Evolutionary conservation across 2,113 vertebrate genomes (phyloP).

Genomic region (Sinosuthora webbiana): DNA sequence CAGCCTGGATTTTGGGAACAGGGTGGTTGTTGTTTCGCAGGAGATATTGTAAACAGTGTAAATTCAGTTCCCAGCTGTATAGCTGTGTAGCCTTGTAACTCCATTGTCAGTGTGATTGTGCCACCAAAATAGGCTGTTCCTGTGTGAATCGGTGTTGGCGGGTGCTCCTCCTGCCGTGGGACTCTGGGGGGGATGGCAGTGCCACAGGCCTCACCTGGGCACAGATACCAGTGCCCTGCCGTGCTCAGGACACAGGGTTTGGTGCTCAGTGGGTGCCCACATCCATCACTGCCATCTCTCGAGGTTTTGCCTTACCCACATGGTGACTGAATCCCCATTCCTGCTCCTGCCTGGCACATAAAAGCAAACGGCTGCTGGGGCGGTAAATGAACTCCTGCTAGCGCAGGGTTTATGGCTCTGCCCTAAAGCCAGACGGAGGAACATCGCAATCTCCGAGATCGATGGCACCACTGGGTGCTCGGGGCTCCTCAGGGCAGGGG

Average conservation of each 20-base stretch:
- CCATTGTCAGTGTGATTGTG: constrained; percentile 17
- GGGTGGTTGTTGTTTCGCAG: constrained; percentile 26
- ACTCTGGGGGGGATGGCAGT: neutral
- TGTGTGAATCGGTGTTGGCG: neutral
- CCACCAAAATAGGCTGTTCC: constrained; percentile 23
- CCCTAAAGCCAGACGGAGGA: neutral
- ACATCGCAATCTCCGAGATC: rapidly evolving
- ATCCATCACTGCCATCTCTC: neutral
- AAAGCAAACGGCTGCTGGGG: neutral
- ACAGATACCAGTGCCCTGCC: neutral
- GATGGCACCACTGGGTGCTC: neutral
- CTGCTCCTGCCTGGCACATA: neutral
- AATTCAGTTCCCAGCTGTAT: neutral
- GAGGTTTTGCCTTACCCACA: rapidly evolving
- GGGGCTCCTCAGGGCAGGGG: neutral
- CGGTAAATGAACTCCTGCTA: neutral
- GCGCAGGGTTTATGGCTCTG: neutral
- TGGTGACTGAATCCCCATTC: rapidly evolving
- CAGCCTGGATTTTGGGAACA: constrained; percentile 38
- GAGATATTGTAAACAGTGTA: constrained; percentile 56
- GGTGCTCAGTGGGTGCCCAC: rapidly evolving
- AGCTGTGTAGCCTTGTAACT: constrained; percentile 43
- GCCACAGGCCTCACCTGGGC: neutral
- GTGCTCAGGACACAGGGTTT: rapidly evolving
- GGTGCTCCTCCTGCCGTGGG: neutral